phyloP scores from a whole-genome alignment of 2,113 vertebrate species.

The Donacobius atricapilla region DNA sequence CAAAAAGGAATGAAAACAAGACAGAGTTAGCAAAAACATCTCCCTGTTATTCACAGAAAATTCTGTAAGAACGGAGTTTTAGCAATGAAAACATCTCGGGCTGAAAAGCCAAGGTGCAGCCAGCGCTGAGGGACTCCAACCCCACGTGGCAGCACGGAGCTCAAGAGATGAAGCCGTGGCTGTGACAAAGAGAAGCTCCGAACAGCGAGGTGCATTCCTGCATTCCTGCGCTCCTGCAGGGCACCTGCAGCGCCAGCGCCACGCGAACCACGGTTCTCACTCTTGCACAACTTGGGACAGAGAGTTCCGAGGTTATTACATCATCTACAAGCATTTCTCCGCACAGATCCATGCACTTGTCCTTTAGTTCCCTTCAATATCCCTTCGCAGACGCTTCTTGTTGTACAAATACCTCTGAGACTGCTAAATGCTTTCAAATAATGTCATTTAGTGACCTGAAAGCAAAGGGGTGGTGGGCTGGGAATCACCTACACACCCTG shows the following conservation, averaged over 20 bases:
- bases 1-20: too few relatives aligned
- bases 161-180: background rate
- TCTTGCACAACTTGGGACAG: background rate
- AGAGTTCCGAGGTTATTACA: background rate
- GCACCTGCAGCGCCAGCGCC: background rate
- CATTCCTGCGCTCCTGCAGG: background rate
- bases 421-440: background rate
- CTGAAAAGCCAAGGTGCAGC: too few relatives aligned
- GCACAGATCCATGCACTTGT: background rate
- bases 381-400: background rate
- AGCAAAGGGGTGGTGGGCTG: background rate
- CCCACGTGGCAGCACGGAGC: background rate
- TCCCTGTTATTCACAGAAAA: too few relatives aligned
- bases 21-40: too few relatives aligned
- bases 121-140: background rate
- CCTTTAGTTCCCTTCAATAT: background rate
- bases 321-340: background rate
- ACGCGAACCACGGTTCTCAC: background rate
- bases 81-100: too few relatives aligned
- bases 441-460: background rate
- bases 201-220: rapidly evolving
- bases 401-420: background rate
- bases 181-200: background rate
- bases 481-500: background rate
- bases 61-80: too few relatives aligned